phyloP scores from a whole-genome alignment of 23 tunicate species.

The Botrylloides violaceus region DNA sequence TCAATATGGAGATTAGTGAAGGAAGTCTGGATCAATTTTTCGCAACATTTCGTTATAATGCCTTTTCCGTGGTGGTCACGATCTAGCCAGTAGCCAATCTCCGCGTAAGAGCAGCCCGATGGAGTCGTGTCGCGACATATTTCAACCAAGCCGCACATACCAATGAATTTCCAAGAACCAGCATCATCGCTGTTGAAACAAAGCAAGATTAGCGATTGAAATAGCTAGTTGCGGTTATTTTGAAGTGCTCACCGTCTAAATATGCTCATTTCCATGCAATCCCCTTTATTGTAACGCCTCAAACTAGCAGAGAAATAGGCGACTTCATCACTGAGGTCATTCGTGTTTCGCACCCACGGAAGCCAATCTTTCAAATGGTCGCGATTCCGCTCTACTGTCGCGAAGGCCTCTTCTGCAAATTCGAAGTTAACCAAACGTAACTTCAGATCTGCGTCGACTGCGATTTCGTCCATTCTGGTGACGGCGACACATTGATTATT shows the following conservation, averaged over 20 bases:
- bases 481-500: too few species aligned
- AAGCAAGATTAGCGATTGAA: too few species aligned
- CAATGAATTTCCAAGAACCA: slow-evolving; percentile 9
- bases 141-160: slow-evolving; percentile 19
- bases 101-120: not conserved
- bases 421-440: not conserved
- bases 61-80: slow-evolving; percentile 8
- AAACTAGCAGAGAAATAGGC: not conserved
- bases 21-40: not conserved
- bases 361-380: slow-evolving; percentile 15
- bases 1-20: not conserved
- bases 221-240: too few species aligned
- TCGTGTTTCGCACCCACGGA: slow-evolving; percentile 17
- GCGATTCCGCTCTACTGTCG: not conserved
- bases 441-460: not conserved
- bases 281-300: not conserved
- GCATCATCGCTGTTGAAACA: not conserved
- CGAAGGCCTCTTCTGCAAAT: not conserved
- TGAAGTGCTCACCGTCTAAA: too few species aligned
- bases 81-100: slow-evolving; percentile 19
- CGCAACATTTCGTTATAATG: slow-evolving; percentile 6
- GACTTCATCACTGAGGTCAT: not conserved
- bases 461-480: not conserved
- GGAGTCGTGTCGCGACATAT: not conserved
- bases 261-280: slow-evolving; percentile 11